Evolutionary conservation across 2,888 invertebrate genomes (phyloP), one percentile per base, ranked within the genome.

Genomic region (Palloptera scutellata): DNA sequence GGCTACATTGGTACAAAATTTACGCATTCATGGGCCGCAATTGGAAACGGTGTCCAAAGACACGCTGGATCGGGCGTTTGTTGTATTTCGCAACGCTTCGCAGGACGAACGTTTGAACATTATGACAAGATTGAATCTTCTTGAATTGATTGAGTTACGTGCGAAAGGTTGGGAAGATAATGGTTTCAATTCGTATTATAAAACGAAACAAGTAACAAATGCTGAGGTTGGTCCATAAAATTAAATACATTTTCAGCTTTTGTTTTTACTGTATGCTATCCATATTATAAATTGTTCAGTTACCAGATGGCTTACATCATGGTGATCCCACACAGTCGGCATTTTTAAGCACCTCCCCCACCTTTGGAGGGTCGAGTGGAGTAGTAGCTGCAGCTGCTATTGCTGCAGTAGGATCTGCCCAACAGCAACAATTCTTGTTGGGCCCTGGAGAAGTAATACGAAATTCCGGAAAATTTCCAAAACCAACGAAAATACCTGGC

Each of bases 141-240:
- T 97, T 83, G 96, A 97, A 87, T 88, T 97, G 72, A 95, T 97
- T 78, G 97, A 97, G 87, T 87, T 97, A 81, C 89, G 97, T 83
- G 96, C 96, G 72, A 93, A 93, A 86, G 91, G 92, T 81, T 97
- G 97, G 97, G 91, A 92, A 82, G 91, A 92, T 75, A 93, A 94
- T 84, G 91, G 92, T 77, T 91, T 94, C 88, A 91, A 91, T 85
- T 90, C 91, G 79, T 96, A 95, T 86, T 96, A 95, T 83, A 91
- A 90, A 83, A 88, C 89, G 77, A 89, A 89, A 83, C 81, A 82
- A 68, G 88, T 88, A 82, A 88, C 89, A 76, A 89, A 88, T 80
- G 87, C 88, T 80, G 89, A 86, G 82, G 86, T 86, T 68, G 73
- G 73, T 66, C 17, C 3, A n/a, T 12, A 51, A 52, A 30, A n/a